Evolutionary conservation across 2,888 invertebrate genomes (phyloP).

Genomic region (Spisula solida): DNA sequence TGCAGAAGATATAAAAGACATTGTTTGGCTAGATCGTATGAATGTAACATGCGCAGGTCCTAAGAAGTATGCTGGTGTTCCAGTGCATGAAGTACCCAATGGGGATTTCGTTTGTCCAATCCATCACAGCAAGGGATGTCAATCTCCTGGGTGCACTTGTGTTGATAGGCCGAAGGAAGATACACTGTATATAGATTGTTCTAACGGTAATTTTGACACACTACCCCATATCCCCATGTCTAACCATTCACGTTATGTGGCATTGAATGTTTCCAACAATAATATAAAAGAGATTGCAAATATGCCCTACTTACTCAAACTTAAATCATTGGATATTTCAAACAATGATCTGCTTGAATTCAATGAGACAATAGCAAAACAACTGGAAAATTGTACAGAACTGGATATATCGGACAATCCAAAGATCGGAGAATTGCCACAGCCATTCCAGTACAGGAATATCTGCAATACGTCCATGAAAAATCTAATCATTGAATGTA

Average conservation of each 20-base stretch:
- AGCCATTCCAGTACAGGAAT: slow-evolving; percentile 44
- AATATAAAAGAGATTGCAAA: slow-evolving; percentile 31
- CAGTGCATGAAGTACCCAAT: neutral
- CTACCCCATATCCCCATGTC: slow-evolving; percentile 46
- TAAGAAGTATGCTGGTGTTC: neutral
- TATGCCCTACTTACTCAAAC: slow-evolving; percentile 30
- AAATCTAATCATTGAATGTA: slow-evolving; percentile 35
- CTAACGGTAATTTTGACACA: neutral
- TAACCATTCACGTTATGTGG: slow-evolving; percentile 38
- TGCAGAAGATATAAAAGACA: neutral
- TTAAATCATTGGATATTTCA: slow-evolving; percentile 44
- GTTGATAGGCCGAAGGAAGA: slow-evolving; percentile 45
- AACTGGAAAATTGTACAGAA: slow-evolving; percentile 49
- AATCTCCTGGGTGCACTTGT: slow-evolving; percentile 44
- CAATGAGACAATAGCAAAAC: neutral
- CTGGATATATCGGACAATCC: slow-evolving; percentile 50
- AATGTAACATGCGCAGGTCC: slow-evolving; percentile 58
- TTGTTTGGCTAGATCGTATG: slow-evolving; percentile 54
- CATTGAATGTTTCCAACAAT: slow-evolving; percentile 47
- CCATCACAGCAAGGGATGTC: neutral
- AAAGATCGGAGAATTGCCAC: slow-evolving; percentile 39
- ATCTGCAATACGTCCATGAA: slow-evolving; percentile 38
- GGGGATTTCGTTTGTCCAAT: slow-evolving; percentile 29
- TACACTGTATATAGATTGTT: slow-evolving; percentile 48
- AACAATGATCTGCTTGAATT: slow-evolving; percentile 35